These are phyloP conservation scores for Dipodomys ordii DNA, from an alignment of 2,113 vertebrate species.

Conservation along the genomic window DNA sequence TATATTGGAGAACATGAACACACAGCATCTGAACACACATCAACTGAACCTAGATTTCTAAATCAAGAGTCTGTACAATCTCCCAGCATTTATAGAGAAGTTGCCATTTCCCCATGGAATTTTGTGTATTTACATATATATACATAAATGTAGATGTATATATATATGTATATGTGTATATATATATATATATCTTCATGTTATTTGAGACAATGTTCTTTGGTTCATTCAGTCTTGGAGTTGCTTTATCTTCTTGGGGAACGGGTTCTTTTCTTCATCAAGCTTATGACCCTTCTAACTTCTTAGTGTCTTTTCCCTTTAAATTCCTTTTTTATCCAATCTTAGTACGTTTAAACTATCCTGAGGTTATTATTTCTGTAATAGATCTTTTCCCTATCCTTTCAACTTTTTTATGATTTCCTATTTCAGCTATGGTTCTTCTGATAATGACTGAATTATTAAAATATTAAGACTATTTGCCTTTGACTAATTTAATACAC, in stretches of 20 bases:
- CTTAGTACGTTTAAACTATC: constrained; percentile 20
- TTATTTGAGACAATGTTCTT: constrained; percentile 1
- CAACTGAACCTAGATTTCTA: background rate
- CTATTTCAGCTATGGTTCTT: constrained; percentile 14
- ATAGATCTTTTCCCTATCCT: background rate
- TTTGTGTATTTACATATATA: background rate
- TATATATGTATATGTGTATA: no score
- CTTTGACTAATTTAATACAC: background rate
- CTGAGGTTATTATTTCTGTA: background rate
- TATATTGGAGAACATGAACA: background rate
- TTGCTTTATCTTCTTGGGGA: background rate
- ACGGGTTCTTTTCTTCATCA: constrained; percentile 12
- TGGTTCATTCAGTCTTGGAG: background rate
- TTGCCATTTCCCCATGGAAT: constrained; percentile 4
- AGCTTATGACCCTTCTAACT: background rate
- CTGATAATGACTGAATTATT: constrained; percentile 30
- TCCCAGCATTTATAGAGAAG: background rate
- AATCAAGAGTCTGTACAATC: background rate
- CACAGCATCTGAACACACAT: background rate
- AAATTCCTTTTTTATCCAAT: background rate
- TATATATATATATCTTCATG: background rate
- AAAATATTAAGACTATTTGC: background rate
- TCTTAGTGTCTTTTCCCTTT: background rate
- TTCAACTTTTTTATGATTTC: background rate
- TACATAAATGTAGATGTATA: no score